Evolutionary conservation across 2,797 vertebrate genomes (phyloP).

Genomic region (Anabas testudineus): DNA sequence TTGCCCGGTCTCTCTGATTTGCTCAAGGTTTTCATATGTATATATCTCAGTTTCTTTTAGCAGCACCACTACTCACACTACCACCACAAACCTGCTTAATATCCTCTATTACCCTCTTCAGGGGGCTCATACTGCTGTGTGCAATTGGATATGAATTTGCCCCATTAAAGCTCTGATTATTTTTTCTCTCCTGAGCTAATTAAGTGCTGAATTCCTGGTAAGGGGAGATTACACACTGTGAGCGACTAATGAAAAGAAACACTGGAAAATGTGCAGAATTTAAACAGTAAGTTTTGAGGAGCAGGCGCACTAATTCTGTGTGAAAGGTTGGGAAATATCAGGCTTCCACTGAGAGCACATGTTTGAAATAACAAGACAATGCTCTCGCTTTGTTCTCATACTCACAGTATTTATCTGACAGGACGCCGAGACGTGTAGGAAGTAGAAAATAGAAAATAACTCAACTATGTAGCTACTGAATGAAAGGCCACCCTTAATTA

Average conservation of each 20-base stretch:
- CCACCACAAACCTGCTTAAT: slow-evolving; percentile 37
- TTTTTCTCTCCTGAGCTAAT: slow-evolving; percentile 73
- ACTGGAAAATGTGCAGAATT: slow-evolving; percentile 66
- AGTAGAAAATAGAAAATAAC: slow-evolving; percentile 70
- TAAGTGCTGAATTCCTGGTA: slow-evolving; percentile 75
- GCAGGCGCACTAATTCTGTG: slow-evolving; percentile 44
- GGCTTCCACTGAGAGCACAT: slow-evolving; percentile 30
- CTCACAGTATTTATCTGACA: slow-evolving; percentile 57
- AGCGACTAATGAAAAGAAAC: slow-evolving; percentile 74
- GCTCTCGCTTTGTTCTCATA: slow-evolving; percentile 37
- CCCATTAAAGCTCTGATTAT: slow-evolving; percentile 78
- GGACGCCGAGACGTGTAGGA: slow-evolving; percentile 51
- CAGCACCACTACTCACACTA: slow-evolving; percentile 12
- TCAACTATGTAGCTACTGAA: slow-evolving; percentile 65
- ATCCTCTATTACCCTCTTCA: slow-evolving; percentile 45
- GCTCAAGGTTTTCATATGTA: slow-evolving; percentile 54
- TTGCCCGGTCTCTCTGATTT: slow-evolving; percentile 27
- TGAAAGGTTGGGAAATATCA: slow-evolving; percentile 60
- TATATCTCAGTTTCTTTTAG: slow-evolving; percentile 25
- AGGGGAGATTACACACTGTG: slow-evolving; percentile 69
- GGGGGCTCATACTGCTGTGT: slow-evolving; percentile 45
- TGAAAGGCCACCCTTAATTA: slow-evolving; percentile 74
- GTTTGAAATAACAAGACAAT: slow-evolving; percentile 50
- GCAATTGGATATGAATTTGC: slow-evolving; percentile 75
- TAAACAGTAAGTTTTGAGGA: slow-evolving; percentile 58